phyloP scores from a whole-genome alignment of 2,888 invertebrate genomes.

The Suillia variegata region DNA sequence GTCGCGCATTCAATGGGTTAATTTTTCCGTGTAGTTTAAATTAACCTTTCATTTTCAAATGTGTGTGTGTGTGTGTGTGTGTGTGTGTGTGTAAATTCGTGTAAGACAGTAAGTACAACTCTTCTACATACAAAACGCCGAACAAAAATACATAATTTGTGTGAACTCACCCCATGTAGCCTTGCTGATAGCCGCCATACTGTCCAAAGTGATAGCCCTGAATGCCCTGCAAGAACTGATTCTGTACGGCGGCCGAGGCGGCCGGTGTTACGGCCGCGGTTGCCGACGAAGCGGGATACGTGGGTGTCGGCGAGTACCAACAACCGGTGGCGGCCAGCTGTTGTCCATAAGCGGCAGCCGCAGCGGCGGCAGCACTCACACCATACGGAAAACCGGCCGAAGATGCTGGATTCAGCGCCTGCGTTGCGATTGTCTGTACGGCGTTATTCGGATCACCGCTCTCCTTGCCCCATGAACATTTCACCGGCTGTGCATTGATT shows the following conservation, averaged over 20 bases:
- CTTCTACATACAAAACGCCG: too few species aligned
- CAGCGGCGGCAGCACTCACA: constrained; percentile 63
- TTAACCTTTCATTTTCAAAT: too few species aligned
- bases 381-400: constrained; percentile 65
- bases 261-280: constrained; percentile 69
- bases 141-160: too few species aligned
- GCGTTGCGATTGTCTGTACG: constrained; percentile 73
- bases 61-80: too few species aligned
- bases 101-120: too few species aligned
- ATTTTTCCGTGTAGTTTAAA: too few species aligned
- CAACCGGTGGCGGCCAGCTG: constrained; percentile 80
- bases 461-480: constrained; percentile 99
- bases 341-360: constrained; percentile 71
- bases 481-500: constrained; percentile 93
- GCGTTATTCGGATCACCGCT: constrained; percentile 90
- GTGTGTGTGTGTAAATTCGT: too few species aligned
- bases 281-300: constrained; percentile 67
- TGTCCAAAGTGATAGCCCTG: constrained; percentile 87
- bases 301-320: constrained; percentile 85
- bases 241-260: constrained; percentile 75
- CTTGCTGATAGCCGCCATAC: constrained; percentile 88
- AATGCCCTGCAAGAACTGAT: constrained; percentile 86
- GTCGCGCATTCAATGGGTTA: too few species aligned
- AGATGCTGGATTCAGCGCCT: constrained; percentile 60
- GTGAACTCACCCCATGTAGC: constrained; percentile 92